These are phyloP conservation scores for Psophia crepitans DNA, from an alignment of 2,113 vertebrate genomes.

Conservation along the genomic window DNA sequence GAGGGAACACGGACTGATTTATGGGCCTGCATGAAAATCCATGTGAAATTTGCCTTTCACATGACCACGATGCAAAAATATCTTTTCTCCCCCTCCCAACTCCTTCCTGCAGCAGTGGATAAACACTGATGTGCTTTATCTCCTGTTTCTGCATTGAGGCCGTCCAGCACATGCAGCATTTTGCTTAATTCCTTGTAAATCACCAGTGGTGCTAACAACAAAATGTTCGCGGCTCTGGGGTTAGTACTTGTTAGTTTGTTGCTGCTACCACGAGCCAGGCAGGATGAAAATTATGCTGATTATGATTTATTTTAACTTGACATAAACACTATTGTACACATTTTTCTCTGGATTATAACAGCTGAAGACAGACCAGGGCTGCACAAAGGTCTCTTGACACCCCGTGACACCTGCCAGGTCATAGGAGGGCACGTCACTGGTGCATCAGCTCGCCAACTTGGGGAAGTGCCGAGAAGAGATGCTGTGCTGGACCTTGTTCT, in stretches of 20 bases:
- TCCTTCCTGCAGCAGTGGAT: background rate
- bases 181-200: constrained; percentile 20
- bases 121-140: constrained; percentile 5
- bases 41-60: constrained; percentile 48
- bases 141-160: background rate
- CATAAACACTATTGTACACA: accelerated
- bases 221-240: background rate
- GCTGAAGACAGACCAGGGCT: background rate
- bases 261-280: background rate
- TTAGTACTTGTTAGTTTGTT: background rate
- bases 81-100: background rate
- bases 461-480: background rate
- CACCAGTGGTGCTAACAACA: background rate
- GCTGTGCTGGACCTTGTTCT: no score
- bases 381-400: background rate
- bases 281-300: background rate
- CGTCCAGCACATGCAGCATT: background rate
- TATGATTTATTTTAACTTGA: background rate
- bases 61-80: constrained; percentile 1
- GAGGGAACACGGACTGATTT: constrained; percentile 36
- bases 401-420: background rate
- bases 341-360: background rate
- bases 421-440: background rate
- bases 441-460: background rate
- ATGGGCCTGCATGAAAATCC: constrained; percentile 43